phyloP scores from a whole-genome alignment of 2,888 invertebrate species.

The Eupithecia centaureata region DNA sequence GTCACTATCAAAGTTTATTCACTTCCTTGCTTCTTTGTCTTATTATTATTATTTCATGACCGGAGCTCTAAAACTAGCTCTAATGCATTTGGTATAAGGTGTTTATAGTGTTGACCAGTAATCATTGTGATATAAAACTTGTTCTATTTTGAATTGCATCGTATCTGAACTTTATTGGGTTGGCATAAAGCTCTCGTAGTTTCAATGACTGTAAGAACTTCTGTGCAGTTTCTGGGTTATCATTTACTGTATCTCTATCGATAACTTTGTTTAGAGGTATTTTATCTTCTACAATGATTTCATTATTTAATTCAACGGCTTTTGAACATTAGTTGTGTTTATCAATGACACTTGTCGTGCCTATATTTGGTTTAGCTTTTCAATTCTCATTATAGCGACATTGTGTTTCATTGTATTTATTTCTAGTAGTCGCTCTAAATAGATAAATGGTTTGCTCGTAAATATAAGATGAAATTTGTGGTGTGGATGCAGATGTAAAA shows the following conservation, averaged over 20 bases:
- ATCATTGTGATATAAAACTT: constrained; percentile 21
- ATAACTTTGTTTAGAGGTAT: constrained; percentile 34
- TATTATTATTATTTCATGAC: constrained; percentile 24
- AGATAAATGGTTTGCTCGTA: background rate
- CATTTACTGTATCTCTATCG: constrained; percentile 36
- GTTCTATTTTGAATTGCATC: constrained; percentile 16
- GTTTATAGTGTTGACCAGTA: constrained; percentile 20
- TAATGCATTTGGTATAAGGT: constrained; percentile 29
- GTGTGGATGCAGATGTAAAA: constrained; percentile 2
- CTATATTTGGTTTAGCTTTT: constrained; percentile 18
- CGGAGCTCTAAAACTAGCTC: constrained; percentile 17
- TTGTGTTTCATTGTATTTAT: constrained; percentile 11
- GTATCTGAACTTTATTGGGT: constrained; percentile 19
- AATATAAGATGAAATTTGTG: constrained; percentile 9
- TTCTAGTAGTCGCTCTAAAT: constrained; percentile 4
- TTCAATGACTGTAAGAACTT: background rate
- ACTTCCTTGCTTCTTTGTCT: constrained; percentile 30
- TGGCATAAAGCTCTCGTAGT: constrained; percentile 14
- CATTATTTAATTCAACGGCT: constrained; percentile 36
- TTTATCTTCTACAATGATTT: constrained; percentile 36
- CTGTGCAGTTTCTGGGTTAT: constrained; percentile 32
- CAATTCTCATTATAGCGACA: constrained; percentile 3
- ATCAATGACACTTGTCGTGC: constrained; percentile 24
- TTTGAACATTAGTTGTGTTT: constrained; percentile 34
- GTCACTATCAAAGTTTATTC: constrained; percentile 31